Conservation (phyloP, 2,888 invertebrate genomes). For the Smittia aterrima region DNA sequence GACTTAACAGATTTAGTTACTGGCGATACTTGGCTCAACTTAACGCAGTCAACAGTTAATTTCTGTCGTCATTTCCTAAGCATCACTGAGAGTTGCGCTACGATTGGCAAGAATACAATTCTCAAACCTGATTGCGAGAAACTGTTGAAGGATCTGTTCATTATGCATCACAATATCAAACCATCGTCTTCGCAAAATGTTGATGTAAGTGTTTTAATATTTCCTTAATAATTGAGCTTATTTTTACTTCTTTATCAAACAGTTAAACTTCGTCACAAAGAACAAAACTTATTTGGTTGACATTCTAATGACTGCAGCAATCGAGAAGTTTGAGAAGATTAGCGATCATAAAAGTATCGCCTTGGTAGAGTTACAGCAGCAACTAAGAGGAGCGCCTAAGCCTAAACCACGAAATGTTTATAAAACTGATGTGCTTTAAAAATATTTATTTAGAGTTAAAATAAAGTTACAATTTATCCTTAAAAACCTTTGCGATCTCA, state of each 20-base stretch:
- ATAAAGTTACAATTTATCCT: too few species aligned
- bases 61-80: conserved; percentile 52
- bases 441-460: too few species aligned
- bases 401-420: too few species aligned
- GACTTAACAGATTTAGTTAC: conserved; percentile 48
- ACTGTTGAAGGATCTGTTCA: conserved; percentile 50
- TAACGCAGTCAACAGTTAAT: conserved; percentile 52
- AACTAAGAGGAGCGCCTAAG: too few species aligned
- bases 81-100: conserved; percentile 51
- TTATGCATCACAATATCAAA: conserved; percentile 51
- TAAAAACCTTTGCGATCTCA: background rate
- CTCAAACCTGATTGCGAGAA: conserved; percentile 49
- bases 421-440: too few species aligned
- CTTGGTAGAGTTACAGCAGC: too few species aligned
- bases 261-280: conserved; percentile 55
- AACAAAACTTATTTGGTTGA: too few species aligned
- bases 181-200: conserved; percentile 50
- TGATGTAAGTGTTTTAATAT: conserved; percentile 49
- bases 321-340: too few species aligned
- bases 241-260: too few species aligned
- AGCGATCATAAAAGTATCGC: too few species aligned
- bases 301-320: conserved; percentile 50
- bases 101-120: conserved; percentile 52
- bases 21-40: conserved; percentile 54
- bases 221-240: conserved; percentile 30